Percentiles rank a stretch among this genome's conserved stretches.
These are phyloP conservation scores for Temnothorax ravouxi DNA, from an alignment of 2,888 invertebrate species.

Conservation along the genomic window DNA sequence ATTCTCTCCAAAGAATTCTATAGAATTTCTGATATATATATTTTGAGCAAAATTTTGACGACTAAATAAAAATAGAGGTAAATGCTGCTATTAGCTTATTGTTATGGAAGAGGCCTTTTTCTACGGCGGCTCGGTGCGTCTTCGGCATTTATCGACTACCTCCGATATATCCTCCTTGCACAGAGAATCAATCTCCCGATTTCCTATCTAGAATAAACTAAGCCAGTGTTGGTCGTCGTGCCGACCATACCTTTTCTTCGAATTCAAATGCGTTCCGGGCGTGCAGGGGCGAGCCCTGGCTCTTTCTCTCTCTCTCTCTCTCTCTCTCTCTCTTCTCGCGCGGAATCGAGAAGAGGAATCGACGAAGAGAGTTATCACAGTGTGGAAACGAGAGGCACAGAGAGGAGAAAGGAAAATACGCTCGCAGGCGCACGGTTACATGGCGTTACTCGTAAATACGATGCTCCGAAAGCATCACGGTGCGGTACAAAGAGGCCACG, in stretches of 20 bases:
- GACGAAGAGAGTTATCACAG: constrained; percentile 34
- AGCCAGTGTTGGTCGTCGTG: constrained; percentile 67
- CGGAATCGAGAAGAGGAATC: constrained; percentile 51
- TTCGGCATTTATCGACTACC: constrained; percentile 62
- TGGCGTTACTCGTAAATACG: constrained; percentile 86
- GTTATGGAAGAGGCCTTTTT: background rate
- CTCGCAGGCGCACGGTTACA: constrained; percentile 80
- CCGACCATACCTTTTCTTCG: constrained; percentile 79
- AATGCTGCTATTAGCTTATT: constrained; percentile 8
- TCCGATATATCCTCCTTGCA: constrained; percentile 34
- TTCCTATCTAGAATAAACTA: constrained; percentile 50
- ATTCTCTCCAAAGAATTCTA: background rate
- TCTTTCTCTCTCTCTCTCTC: constrained; percentile 2
- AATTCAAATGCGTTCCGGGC: constrained; percentile 81
- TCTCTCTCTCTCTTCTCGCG: background rate
- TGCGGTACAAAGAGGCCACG: constrained; percentile 85
- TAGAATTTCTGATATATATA: background rate
- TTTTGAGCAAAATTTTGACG: background rate
- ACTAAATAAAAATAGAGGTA: background rate
- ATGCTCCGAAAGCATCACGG: constrained; percentile 84
- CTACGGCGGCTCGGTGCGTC: constrained; percentile 27
- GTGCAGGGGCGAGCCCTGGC: constrained; percentile 46
- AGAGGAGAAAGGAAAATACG: constrained; percentile 50
- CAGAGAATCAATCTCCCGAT: constrained; percentile 53
- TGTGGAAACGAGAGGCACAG: constrained; percentile 22